Base-by-base conservation (phyloP, 92 coral and sea anemone genomes). In the Palythoa grandiflora region DNA sequence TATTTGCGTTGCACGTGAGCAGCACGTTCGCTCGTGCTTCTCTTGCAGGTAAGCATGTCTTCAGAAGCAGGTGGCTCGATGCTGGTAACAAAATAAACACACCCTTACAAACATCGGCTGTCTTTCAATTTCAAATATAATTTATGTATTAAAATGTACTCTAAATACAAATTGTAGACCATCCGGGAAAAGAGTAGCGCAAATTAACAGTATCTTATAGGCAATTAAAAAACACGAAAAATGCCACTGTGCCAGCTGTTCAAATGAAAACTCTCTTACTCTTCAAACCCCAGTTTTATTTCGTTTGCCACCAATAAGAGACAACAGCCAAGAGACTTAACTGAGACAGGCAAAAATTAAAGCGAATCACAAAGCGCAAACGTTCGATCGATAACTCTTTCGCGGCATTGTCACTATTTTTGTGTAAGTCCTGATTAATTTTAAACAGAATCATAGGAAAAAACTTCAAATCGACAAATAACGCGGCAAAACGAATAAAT, bases 41-140 rank as follows among this genome's bases (percentile, higher is more conserved):
- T 8, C 11, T 28, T 17, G 13, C 78, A 73, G 78, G 78, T 73
- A 73, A 71, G 19, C 7, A 17, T 17, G 21, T 14, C 78, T 38
- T 6, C 36, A 39, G 21, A 20, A 38, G 78, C 78, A 73, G 78
- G 78, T 73, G 78, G 78, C 17, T 73, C 3, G 21, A 44, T n/a
- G 28, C 28, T 28, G 52, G 55, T 73, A 73, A 7, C 16, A 3
- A 50, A 59, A 59, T 73, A 73, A 73, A 73, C 78, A 73, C 52
- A n/a, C 52, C 15, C 10, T 13, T 73, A 44, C 48, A 19, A 39
- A 73, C 54, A 16, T 13, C 39, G 78, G n/a, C 51, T 38, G 53
- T 44, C 37, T 68, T 39, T 73, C 78, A 73, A 48, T 39, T 17
- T 73, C 51, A 73, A 73, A 44, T 38, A 39, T 44, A 17, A 16